Conservation (phyloP, 2,888 invertebrate species). For the Ophraella communa region DNA sequence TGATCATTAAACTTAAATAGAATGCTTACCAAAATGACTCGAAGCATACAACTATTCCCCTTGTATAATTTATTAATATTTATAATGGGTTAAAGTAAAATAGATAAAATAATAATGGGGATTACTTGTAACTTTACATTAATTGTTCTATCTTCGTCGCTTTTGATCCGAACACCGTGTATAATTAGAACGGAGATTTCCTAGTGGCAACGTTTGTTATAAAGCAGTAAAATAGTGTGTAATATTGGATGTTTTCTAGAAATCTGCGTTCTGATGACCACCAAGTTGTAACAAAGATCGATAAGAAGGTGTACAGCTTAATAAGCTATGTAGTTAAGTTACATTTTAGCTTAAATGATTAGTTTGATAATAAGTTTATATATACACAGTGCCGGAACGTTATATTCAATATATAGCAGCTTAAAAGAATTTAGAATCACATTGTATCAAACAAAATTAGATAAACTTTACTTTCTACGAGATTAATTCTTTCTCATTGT, state of each 20-base stretch:
- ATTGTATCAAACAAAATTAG: neutral
- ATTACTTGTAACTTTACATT: no score
- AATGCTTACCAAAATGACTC: neutral
- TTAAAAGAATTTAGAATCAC: neutral
- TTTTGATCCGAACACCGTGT: neutral
- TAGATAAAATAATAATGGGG: neutral
- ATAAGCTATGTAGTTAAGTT: conserved; percentile 50
- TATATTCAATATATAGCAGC: conserved; percentile 28
- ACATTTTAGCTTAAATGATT: conserved; percentile 45
- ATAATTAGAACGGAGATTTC: neutral
- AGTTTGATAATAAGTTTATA: conserved; percentile 50
- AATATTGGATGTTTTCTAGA: neutral
- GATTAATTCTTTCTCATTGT: no score
- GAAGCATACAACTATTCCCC: neutral
- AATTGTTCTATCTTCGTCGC: neutral
- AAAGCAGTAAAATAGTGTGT: no score
- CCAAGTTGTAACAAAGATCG: conserved; percentile 33
- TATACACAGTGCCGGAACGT: neutral
- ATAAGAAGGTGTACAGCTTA: conserved; percentile 52
- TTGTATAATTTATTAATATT: neutral
- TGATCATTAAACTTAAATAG: neutral
- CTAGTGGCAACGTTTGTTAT: no score
- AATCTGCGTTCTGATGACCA: neutral
- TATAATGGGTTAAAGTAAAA: neutral
- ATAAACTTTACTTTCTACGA: neutral